phyloP scores from a whole-genome alignment of 1,140 invertebrate genomes.

The Anadara kagoshimensis region DNA sequence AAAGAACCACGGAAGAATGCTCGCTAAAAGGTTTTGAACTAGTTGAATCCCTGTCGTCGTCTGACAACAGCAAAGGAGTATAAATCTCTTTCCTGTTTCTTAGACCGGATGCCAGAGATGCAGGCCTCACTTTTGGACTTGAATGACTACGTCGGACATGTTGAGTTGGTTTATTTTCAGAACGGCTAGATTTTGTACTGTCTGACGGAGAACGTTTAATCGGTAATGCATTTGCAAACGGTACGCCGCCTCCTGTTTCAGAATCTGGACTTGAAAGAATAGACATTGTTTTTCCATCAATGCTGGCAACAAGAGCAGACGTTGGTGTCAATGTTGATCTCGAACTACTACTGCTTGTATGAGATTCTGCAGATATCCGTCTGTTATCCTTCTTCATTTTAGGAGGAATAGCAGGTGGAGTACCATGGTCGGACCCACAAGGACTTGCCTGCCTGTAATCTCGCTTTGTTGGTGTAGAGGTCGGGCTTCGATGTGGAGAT shows the following conservation, averaged over 20 bases:
- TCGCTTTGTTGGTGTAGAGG: slow-evolving; percentile 27
- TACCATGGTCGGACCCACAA: not conserved
- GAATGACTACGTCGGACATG: slow-evolving; percentile 50
- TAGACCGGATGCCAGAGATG: slow-evolving; percentile 20
- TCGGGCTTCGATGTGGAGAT: slow-evolving; percentile 48
- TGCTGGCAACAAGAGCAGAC: slow-evolving; percentile 62
- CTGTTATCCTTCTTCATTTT: slow-evolving; percentile 43
- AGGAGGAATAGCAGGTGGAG: slow-evolving; percentile 36
- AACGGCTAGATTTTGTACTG: slow-evolving; percentile 27
- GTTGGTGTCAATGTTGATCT: slow-evolving; percentile 62
- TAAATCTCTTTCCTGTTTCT: slow-evolving; percentile 24
- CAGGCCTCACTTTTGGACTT: slow-evolving; percentile 42
- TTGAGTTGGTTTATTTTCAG: slow-evolving; percentile 40
- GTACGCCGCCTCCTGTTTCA: not conserved
- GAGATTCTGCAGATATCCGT: slow-evolving; percentile 54
- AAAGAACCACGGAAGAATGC: slow-evolving; percentile 63
- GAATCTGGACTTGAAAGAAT: slow-evolving; percentile 48
- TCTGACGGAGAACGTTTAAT: slow-evolving; percentile 41
- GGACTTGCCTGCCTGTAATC: slow-evolving; percentile 1
- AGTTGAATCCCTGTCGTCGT: slow-evolving; percentile 63
- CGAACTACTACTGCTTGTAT: slow-evolving; percentile 57
- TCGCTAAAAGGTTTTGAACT: slow-evolving; percentile 62
- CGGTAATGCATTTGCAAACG: slow-evolving; percentile 1
- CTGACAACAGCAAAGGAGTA: slow-evolving; percentile 43
- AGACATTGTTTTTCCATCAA: slow-evolving; percentile 68